Percentiles rank a stretch among this genome's conserved stretches.
Conservation (phyloP, 1,140 invertebrate species). For the Platyscapa corneri region DNA sequence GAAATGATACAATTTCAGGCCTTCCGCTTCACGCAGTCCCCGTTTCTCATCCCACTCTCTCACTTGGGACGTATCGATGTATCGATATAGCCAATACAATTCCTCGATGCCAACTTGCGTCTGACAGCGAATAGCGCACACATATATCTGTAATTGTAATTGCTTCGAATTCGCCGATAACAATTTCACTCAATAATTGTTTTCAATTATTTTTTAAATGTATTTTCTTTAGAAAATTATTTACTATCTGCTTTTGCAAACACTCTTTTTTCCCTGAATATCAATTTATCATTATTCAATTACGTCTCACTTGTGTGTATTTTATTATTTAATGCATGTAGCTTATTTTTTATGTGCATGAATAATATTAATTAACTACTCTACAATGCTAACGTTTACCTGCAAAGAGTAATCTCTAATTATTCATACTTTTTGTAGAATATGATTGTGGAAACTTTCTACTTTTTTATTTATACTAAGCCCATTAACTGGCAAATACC, state of each 20-base stretch:
- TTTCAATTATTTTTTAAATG: neutral
- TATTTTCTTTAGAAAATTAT: neutral
- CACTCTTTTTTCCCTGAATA: too few relatives aligned
- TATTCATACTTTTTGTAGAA: neutral
- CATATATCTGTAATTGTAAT: neutral
- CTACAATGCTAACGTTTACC: too few relatives aligned
- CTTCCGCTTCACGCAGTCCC: neutral
- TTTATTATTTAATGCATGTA: too few relatives aligned
- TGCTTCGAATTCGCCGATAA: neutral
- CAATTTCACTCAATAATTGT: neutral
- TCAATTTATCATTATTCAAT: too few relatives aligned
- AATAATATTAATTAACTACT: neutral
- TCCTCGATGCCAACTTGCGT: neutral
- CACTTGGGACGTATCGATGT: neutral
- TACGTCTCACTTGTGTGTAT: too few relatives aligned
- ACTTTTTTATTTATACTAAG: too few relatives aligned
- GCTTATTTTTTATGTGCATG: neutral
- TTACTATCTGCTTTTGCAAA: neutral
- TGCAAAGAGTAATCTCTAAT: neutral
- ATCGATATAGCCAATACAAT: conserved; percentile 2
- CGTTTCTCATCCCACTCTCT: conserved; percentile 13
- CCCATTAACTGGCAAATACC: too few relatives aligned
- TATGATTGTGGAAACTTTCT: too few relatives aligned
- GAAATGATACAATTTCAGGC: conserved; percentile 50
- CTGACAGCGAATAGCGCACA: neutral